These are phyloP conservation scores for Clinocottus analis DNA, from an alignment of 2,113 vertebrate genomes.

Conservation along the genomic window DNA sequence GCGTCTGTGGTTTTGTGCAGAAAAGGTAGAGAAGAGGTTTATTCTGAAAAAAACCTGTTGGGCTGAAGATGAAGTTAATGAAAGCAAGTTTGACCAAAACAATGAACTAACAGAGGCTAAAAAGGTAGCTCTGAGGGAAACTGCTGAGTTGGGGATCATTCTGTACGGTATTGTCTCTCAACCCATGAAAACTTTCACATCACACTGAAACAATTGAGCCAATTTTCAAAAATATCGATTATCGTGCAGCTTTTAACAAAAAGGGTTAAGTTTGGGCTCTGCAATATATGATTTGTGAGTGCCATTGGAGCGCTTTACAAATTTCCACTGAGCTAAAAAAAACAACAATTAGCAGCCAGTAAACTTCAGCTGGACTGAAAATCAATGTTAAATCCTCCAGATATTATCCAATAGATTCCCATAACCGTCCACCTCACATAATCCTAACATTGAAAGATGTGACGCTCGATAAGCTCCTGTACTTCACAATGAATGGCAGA, in stretches of 20 bases:
- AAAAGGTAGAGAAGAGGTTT: neutral
- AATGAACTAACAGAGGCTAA: neutral
- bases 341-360: neutral
- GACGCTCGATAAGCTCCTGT: slow-evolving; percentile 30
- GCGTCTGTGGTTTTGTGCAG: neutral
- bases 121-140: no score
- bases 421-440: slow-evolving; percentile 25
- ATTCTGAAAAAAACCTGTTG: neutral
- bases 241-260: neutral
- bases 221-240: neutral
- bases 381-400: slow-evolving; percentile 5
- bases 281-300: neutral
- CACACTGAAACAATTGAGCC: neutral
- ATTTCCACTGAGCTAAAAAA: slow-evolving; percentile 1
- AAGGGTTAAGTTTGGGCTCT: neutral
- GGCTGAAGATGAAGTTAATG: neutral
- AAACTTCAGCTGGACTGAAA: neutral
- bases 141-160: neutral
- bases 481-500: slow-evolving; percentile 38
- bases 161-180: no score
- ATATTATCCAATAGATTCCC: slow-evolving; percentile 41
- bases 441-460: slow-evolving; percentile 26
- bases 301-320: neutral
- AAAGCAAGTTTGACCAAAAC: neutral
- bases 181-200: neutral